Conservation (phyloP, 2,113 vertebrate species). For the Chaetops frenatus region DNA sequence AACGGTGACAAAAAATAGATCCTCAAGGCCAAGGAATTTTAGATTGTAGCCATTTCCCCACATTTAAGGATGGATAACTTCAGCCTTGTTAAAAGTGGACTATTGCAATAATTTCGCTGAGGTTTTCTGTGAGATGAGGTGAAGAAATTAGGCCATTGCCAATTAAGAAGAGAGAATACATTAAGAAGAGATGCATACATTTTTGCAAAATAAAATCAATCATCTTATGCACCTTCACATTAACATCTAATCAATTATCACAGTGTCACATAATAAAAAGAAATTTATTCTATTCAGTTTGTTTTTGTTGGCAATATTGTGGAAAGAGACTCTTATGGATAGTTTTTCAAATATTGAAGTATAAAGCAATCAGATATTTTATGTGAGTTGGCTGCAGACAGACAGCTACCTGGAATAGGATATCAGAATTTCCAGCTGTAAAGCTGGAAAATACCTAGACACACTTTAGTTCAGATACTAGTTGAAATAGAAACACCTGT, state of each 20-base stretch:
- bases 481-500: neutral
- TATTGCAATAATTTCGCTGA: neutral
- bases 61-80: neutral
- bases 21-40: neutral
- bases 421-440: neutral
- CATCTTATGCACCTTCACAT: neutral
- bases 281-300: neutral
- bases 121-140: neutral
- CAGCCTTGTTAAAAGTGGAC: neutral
- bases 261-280: neutral
- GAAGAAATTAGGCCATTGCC: neutral
- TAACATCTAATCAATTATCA: neutral
- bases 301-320: neutral
- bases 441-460: neutral
- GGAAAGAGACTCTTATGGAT: neutral
- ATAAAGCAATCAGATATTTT: neutral
- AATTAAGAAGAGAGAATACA: neutral
- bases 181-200: neutral
- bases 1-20: neutral
- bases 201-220: conserved; percentile 24
- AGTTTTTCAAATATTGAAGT: neutral
- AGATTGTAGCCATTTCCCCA: neutral
- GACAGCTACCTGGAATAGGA: neutral
- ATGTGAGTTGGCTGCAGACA: neutral
- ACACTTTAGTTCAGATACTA: neutral